Evolutionary conservation across 2,797 vertebrate genomes (phyloP), one percentile per base, ranked within the genome.

Genomic region (Fistularia tabacaria): DNA sequence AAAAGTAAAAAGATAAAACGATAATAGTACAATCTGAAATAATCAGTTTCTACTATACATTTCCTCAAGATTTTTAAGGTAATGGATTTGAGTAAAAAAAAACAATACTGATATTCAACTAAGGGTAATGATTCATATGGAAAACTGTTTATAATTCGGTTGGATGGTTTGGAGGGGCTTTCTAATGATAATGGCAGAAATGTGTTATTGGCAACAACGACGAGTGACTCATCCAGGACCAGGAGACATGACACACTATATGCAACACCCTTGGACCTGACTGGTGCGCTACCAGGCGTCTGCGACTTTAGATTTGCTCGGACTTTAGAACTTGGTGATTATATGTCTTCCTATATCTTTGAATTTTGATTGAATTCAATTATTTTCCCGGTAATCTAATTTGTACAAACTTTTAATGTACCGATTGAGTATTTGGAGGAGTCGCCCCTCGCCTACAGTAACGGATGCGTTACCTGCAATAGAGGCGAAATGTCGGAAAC

Each of bases 171-270:
- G 38, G 47, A 46, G 68, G 40, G 52, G 52, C 49, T 56, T 12
- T 38, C 47, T 62, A 11, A 12, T 36, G 38, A n/a, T 38, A 54
- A 46, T 70, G 51, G 72, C 72, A 74, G 36, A 71, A 55, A 58
- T 64, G 46, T 56, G 46, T 41, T 72, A 48, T 41, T 73, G 67
- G 61, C 71, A 68, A 47, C 58, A 66, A 74, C 48, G 11, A 14
- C 38, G 48, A 66, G 62, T 86, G 83, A 83, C 71, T 83, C 69
- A 84, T 59, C 62, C 47, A 15, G 60, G 54, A 14, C 14, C 46
- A 54, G 63, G 63, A 66, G 48, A 68, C 67, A 64, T 54, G 60
- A 52, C 76, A 72, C 80, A 71, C 72, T 52, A 51, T 86, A 82
- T 83, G 74, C 76, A 81, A 38, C 73, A 73, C 45, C 46, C 63